Conservation (phyloP, 2,888 invertebrate genomes). For the Steinernema scapterisci region DNA sequence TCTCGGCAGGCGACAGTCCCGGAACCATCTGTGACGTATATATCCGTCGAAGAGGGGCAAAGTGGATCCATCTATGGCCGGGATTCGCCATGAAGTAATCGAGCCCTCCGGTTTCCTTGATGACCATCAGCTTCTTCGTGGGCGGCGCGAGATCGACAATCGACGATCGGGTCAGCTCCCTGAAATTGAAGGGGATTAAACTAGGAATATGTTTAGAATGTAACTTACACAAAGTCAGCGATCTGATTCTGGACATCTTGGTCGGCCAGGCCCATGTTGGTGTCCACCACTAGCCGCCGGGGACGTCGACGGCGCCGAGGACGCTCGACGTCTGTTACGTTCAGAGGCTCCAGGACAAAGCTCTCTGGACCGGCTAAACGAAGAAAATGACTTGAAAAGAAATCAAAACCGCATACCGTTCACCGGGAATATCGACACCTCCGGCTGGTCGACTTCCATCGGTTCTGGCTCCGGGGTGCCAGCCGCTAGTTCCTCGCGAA, state of each 20-base stretch:
- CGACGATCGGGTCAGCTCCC: neutral
- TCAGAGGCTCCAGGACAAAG: constrained; percentile 9
- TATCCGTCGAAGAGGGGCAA: neutral
- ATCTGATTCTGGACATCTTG: neutral
- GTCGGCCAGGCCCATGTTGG: neutral
- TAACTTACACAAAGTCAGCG: neutral
- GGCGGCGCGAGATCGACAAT: neutral
- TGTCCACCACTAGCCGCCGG: neutral
- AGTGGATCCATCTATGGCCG: neutral
- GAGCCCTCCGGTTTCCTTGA: neutral
- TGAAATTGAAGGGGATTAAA: neutral
- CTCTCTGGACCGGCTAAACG: neutral
- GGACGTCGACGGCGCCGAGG: neutral
- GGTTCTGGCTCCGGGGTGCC: neutral
- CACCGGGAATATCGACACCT: neutral
- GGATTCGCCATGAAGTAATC: constrained; percentile 2
- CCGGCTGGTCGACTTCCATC: constrained; percentile 15
- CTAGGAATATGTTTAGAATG: neutral
- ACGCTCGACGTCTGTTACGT: neutral
- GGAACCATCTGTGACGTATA: neutral
- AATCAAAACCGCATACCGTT: neutral
- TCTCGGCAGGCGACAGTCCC: neutral
- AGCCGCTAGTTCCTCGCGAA: neutral
- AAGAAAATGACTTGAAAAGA: neutral
- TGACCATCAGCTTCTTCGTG: neutral